Conservation (phyloP, 2,797 vertebrate genomes). For the Microchirus variegatus region DNA sequence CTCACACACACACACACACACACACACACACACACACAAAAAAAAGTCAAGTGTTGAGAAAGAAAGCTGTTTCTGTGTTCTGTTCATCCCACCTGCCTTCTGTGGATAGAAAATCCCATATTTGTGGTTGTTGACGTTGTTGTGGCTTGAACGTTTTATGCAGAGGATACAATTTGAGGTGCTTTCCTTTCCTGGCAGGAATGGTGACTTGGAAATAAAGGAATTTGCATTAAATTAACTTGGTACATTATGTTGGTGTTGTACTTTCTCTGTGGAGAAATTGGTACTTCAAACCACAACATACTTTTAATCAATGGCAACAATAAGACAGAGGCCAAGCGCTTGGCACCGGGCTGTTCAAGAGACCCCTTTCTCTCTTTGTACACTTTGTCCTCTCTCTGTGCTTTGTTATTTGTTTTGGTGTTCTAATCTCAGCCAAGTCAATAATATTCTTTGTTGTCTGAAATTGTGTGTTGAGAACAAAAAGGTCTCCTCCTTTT, state of each 20-base stretch:
- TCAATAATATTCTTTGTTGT: constrained; percentile 90
- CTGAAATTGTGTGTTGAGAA: constrained; percentile 84
- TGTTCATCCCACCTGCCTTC: constrained; percentile 38
- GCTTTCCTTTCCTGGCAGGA: constrained; percentile 30
- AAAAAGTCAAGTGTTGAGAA: constrained; percentile 69
- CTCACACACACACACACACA: too few relatives aligned
- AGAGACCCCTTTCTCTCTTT: constrained; percentile 75
- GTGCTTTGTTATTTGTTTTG: constrained; percentile 86
- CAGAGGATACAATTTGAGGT: constrained; percentile 16
- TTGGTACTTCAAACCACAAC: constrained; percentile 55
- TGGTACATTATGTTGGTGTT: constrained; percentile 53
- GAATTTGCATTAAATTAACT: constrained; percentile 69
- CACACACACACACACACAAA: constrained; percentile 47
- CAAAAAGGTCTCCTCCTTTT: constrained; percentile 78
- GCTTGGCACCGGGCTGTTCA: constrained; percentile 70
- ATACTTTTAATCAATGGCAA: constrained; percentile 82
- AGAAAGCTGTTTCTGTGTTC: constrained; percentile 49
- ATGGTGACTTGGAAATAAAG: constrained; percentile 49
- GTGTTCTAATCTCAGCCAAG: constrained; percentile 86
- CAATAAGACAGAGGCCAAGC: constrained; percentile 74
- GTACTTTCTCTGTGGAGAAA: constrained; percentile 48
- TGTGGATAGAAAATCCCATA: constrained; percentile 59
- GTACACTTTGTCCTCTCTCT: constrained; percentile 80
- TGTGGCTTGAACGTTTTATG: constrained; percentile 16
- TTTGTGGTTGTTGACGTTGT: constrained; percentile 34